Percentiles rank a stretch among this genome's conserved stretches.
phyloP scores from a whole-genome alignment of 1,140 invertebrate genomes.

The Drosophila nasuta region DNA sequence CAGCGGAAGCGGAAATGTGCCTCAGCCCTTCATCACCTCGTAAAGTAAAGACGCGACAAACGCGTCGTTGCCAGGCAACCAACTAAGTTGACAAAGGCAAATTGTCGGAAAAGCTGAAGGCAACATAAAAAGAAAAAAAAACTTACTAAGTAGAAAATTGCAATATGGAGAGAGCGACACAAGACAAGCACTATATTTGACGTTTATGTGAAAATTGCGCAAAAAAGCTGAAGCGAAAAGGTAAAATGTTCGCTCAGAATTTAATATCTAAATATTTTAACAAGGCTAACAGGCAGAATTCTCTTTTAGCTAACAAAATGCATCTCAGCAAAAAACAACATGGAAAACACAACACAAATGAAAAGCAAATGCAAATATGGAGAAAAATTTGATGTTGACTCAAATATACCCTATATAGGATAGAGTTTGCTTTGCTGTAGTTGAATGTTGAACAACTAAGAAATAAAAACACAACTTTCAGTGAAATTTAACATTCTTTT shows the following conservation, averaged over 20 bases:
- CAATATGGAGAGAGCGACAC: constrained; percentile 38
- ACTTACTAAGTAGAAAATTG: constrained; percentile 52
- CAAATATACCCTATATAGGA: no score
- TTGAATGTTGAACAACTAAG: no score
- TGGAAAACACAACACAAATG: not conserved
- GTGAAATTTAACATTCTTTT: no score
- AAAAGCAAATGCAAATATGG: not conserved
- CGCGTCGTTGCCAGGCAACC: constrained; percentile 38
- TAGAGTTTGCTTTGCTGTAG: no score
- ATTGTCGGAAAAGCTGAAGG: constrained; percentile 23
- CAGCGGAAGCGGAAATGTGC: constrained; percentile 51
- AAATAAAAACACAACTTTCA: no score
- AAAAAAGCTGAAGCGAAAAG: not conserved
- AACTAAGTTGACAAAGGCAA: constrained; percentile 56
- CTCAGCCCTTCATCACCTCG: constrained; percentile 22
- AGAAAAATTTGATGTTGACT: not conserved
- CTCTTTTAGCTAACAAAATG: constrained; percentile 23
- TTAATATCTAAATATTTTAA: constrained; percentile 67
- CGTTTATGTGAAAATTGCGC: constrained; percentile 6
- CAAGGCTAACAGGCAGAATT: constrained; percentile 26
- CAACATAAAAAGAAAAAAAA: constrained; percentile 12
- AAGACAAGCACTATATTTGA: constrained; percentile 28
- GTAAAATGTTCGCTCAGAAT: constrained; percentile 31
- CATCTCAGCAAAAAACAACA: constrained; percentile 23
- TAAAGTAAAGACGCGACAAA: not conserved